Base-by-base conservation (phyloP, 2,888 invertebrate genomes). In the Eretmocerus hayati region DNA sequence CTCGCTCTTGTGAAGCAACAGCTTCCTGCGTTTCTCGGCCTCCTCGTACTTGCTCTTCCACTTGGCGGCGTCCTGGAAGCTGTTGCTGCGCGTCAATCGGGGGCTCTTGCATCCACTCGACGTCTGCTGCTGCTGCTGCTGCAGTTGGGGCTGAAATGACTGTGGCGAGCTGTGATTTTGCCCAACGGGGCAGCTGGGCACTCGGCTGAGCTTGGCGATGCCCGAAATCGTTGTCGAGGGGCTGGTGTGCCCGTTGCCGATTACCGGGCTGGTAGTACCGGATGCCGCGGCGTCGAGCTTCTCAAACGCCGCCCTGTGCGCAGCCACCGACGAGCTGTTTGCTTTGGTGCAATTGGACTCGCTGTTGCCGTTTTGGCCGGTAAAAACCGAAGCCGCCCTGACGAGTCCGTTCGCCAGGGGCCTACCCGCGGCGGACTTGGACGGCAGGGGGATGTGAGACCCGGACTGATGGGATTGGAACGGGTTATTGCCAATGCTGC, bases 11-110 rank as follows among this genome's bases (percentile, higher is more conserved):
- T 81, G 77, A 42, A 85, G 75, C 59, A 84, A 71, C 40, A 77
- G 67, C 69, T 84, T 85, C 68, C 84, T 76, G 67, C 78, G 81
- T 61, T 80, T 77, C 66, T 85, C 85, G 5, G 81, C 77, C 37
- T 85, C 85, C 61, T 85, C 85, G 67, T 78, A 85, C 73, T 81
- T 81, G 55, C 71, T 74, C 73, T 81, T 84, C 85, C 84, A 85
- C 48, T 64, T 65, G 23, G 31, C 16, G 11, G 49, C 50, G 23
- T 50, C 50, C 18, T 46, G 42, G 20, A 49, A 52, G 43, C 52
- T 49, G 21, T 52, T 49, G 42, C 49, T 49, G 5, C 49, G 5
- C 15, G 43, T 26, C n/a, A 48, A 42, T 16, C 39, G 18, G 1
- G 52, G 45, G 16, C 45, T 50, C 19, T 23, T 21, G 18, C 19